Evolutionary conservation across 2,888 invertebrate genomes (phyloP).

Genomic region (Seira sanloemensis): DNA sequence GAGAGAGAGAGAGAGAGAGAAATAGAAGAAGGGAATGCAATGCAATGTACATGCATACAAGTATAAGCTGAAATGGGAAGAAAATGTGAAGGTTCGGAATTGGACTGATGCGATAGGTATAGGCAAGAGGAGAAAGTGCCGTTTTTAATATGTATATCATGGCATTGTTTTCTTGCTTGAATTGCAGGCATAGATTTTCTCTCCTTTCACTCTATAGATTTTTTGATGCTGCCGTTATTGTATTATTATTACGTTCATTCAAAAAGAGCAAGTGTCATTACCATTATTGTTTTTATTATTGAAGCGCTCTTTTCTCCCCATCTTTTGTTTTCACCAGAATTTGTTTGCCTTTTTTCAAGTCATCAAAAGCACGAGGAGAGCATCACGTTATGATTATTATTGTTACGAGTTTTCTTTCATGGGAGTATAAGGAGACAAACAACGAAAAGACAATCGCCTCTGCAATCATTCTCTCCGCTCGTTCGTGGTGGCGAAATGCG

Average conservation of each 20-base stretch:
- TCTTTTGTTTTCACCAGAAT: slow-evolving; percentile 5
- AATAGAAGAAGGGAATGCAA: too few relatives aligned
- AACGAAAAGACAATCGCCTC: neutral
- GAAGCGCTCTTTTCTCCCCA: neutral
- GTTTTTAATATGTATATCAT: neutral
- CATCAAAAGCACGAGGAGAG: neutral
- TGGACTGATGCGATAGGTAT: neutral
- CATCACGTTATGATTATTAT: slow-evolving; percentile 1
- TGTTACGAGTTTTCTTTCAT: neutral
- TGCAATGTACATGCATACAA: too few relatives aligned
- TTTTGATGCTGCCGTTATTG: neutral
- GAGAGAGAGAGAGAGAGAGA: too few relatives aligned
- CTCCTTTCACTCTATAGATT: neutral
- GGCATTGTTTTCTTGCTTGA: neutral
- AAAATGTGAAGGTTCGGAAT: too few relatives aligned
- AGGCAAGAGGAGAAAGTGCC: neutral
- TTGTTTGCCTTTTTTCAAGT: neutral
- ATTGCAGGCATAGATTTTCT: neutral
- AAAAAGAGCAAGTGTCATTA: neutral
- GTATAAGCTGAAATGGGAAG: too few relatives aligned
- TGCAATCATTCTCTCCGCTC: neutral
- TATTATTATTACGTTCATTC: neutral
- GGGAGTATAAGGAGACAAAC: neutral
- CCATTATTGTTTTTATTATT: slow-evolving; percentile 16
- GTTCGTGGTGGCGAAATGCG: neutral